Evolutionary conservation across 2,797 vertebrate species (phyloP).

Genomic region (Poliocrania exsul): DNA sequence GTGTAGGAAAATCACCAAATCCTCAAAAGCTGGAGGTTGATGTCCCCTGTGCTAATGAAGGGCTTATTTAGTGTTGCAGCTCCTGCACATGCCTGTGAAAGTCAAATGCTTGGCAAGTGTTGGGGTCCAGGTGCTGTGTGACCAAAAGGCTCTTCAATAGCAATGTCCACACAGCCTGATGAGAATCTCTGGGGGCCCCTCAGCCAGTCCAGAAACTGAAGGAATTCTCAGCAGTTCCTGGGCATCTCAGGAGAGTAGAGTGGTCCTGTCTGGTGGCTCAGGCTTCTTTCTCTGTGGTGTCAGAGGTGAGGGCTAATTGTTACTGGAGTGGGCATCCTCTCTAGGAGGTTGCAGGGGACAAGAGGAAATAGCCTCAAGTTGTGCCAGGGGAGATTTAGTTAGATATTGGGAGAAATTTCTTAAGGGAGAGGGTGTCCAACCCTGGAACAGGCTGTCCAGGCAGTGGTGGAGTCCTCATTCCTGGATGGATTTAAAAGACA

Average conservation of each 20-base stretch:
- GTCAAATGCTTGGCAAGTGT: rapidly evolving
- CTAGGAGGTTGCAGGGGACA: rapidly evolving
- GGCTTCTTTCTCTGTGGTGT: neutral
- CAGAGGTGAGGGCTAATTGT: neutral
- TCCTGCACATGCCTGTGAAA: neutral
- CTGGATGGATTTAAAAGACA: neutral
- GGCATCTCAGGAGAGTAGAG: neutral
- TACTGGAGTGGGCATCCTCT: rapidly evolving
- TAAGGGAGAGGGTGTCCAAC: neutral
- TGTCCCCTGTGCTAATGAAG: neutral
- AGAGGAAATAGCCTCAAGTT: neutral
- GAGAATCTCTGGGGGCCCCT: rapidly evolving
- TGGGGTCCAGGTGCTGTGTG: neutral
- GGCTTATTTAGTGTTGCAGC: neutral
- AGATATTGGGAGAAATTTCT: neutral
- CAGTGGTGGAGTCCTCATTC: neutral
- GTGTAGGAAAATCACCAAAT: neutral
- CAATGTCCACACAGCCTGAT: rapidly evolving
- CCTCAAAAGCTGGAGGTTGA: neutral
- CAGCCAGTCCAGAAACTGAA: neutral
- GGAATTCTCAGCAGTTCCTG: neutral
- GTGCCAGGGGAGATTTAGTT: neutral
- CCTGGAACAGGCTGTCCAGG: neutral
- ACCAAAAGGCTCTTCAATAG: neutral
- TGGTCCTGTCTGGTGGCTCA: neutral